These are phyloP conservation scores for Eulemur coronatus DNA, from an alignment of 2,797 vertebrate species.

Conservation along the genomic window DNA sequence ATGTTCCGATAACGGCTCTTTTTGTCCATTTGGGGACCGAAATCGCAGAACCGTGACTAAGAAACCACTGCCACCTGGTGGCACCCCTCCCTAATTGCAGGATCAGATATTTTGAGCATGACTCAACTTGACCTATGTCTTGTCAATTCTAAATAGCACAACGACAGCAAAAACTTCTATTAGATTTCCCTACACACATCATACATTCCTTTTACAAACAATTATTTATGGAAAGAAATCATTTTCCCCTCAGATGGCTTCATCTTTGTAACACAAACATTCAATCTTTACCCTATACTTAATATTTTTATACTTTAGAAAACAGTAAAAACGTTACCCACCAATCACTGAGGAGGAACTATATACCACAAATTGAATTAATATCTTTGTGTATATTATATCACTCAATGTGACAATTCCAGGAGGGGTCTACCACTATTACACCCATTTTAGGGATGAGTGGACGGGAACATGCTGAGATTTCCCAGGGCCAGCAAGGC, in stretches of 20 bases:
- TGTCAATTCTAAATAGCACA: background rate
- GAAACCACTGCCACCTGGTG: slow-evolving; percentile 54
- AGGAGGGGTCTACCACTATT: background rate
- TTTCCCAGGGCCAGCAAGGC: background rate
- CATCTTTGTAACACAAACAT: background rate
- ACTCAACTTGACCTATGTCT: background rate
- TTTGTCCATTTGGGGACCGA: background rate
- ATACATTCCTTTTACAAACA: background rate
- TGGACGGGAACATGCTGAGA: background rate
- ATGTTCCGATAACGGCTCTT: background rate
- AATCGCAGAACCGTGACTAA: background rate
- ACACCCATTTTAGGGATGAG: background rate
- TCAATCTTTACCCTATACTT: background rate
- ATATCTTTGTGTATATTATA: background rate
- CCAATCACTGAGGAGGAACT: background rate
- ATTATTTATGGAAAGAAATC: background rate
- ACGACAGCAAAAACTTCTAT: background rate
- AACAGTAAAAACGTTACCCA: background rate
- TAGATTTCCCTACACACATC: background rate
- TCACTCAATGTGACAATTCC: background rate
- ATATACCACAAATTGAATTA: background rate
- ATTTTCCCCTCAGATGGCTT: background rate
- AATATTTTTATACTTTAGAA: background rate
- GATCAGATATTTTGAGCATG: background rate
- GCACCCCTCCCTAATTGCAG: slow-evolving; percentile 29